A percentile compares a stretch with the other conserved stretches of the same genome.
Evolutionary conservation across 1,140 invertebrate genomes (phyloP).

Genomic region (Leptonema lineaticorne): DNA sequence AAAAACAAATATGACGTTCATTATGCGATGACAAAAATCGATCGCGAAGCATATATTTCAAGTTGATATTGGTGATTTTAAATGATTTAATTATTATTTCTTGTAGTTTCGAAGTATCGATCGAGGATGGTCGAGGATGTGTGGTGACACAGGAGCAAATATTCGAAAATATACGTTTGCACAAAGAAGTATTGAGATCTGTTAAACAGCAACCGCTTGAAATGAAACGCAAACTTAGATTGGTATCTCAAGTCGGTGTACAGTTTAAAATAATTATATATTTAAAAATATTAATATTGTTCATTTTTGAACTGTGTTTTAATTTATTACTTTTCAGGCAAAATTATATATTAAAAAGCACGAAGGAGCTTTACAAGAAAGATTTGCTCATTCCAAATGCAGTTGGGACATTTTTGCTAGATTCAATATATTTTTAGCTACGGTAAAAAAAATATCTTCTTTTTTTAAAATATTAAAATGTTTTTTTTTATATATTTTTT

Average conservation of each 20-base stretch:
- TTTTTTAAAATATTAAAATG: too few relatives aligned
- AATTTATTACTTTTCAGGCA: slow-evolving; percentile 56
- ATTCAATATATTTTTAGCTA: slow-evolving; percentile 73
- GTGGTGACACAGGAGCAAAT: slow-evolving; percentile 79
- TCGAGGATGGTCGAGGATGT: slow-evolving; percentile 66
- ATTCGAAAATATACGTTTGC: slow-evolving; percentile 86
- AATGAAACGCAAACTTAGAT: slow-evolving; percentile 81
- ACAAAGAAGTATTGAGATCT: slow-evolving; percentile 89
- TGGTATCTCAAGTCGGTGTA: slow-evolving; percentile 68
- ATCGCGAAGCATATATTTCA: too few relatives aligned
- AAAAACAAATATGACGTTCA: too few relatives aligned
- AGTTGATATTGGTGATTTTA: background rate
- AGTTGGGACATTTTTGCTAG: slow-evolving; percentile 83
- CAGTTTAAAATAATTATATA: slow-evolving; percentile 10
- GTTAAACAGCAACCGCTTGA: slow-evolving; percentile 88
- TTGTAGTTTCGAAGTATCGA: slow-evolving; percentile 59
- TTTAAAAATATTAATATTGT: slow-evolving; percentile 16
- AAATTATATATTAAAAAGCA: slow-evolving; percentile 85
- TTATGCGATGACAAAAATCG: too few relatives aligned
- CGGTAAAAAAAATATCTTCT: too few relatives aligned
- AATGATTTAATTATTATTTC: background rate
- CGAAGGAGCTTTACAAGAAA: slow-evolving; percentile 85
- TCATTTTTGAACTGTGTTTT: slow-evolving; percentile 4
- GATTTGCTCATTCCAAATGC: slow-evolving; percentile 82
- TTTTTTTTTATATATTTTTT: too few relatives aligned